Evolutionary conservation across 1,140 invertebrate genomes (phyloP), one percentile per base, ranked within the genome.

Genomic region (Archegozetes longisetosus): DNA sequence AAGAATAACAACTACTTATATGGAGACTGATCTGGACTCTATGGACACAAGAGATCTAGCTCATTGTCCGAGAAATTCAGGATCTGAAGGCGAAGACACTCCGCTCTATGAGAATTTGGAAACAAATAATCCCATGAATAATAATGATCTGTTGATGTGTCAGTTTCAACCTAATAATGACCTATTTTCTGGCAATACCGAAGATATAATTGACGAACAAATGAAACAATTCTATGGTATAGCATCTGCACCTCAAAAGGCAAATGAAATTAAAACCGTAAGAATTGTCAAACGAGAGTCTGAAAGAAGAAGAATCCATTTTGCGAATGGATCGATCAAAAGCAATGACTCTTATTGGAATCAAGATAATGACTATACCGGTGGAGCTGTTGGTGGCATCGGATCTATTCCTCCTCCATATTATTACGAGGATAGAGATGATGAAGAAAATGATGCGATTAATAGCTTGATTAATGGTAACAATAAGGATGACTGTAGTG

Each of bases 281-380:
- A 78, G 90, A 57, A 91, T 92, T 67, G 88, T 94, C 0, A 94
- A 94, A 74, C 74, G 88, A 25, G 88, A 91, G 69, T 86, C 86
- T 24, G 88, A 91, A 70, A 77, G 86, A 51, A 75, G 86, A 0
- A 49, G 47, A 40, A 28, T 58, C 13, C 6, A 26, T 58, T 40
- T 40, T 17, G 32, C 32, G 6, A 40, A 40, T 40, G 6, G 6
- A 9, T 40, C 32, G 32, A 9, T 17, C 6, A 40, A 40, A 40
- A 40, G 32, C 17, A 9, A 6, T 40, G 32, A 40, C 32, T 6
- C 32, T 40, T 40, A 9, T 17, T 40, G 32, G 32, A 40, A 17
- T 40, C 32, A 40, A 40, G 6, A 9, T 6, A 40, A 17, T 40
- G 32, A 40, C 32, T 9, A 9, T 6, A 17, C 32, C 32, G 6